Evolutionary conservation across 2,797 vertebrate species (phyloP).

Genomic region (Enoplosus armatus): DNA sequence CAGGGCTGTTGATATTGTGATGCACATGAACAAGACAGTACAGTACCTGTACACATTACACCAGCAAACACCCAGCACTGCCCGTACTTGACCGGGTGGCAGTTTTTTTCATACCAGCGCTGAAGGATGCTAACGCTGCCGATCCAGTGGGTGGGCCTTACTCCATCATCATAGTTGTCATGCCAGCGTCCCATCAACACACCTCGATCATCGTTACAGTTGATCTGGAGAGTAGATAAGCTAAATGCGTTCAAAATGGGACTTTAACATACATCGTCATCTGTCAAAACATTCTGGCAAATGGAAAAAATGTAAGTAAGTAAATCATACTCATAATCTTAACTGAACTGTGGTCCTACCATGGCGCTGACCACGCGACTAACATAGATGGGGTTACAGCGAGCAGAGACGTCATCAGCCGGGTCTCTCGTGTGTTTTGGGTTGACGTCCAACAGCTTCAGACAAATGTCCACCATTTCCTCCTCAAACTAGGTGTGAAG

Average conservation of each 20-base stretch:
- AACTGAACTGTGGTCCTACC: conserved; percentile 72
- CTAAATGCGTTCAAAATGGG: no score
- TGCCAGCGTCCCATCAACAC: conserved; percentile 67
- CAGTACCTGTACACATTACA: conserved; percentile 87
- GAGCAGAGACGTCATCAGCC: conserved; percentile 64
- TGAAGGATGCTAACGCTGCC: conserved; percentile 84
- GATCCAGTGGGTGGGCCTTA: conserved; percentile 70
- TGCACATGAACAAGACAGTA: background rate
- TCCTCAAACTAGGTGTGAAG: conserved; percentile 80
- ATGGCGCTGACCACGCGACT: conserved; percentile 79
- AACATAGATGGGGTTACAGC: conserved; percentile 78
- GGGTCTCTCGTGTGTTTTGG: conserved; percentile 81
- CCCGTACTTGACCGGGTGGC: conserved; percentile 67
- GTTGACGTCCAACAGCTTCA: conserved; percentile 81
- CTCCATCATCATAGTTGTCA: background rate
- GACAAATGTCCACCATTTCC: conserved; percentile 83
- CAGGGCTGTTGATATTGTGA: background rate
- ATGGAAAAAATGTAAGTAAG: no score
- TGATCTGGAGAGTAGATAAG: conserved; percentile 72
- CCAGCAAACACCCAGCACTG: conserved; percentile 88
- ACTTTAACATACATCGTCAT: no score
- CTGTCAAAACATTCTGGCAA: no score
- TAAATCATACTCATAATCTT: no score
- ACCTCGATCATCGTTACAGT: conserved; percentile 62
- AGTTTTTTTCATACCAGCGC: conserved; percentile 71